Base-by-base conservation (phyloP, 2,797 vertebrate species). In the Chrysocyon brachyurus region DNA sequence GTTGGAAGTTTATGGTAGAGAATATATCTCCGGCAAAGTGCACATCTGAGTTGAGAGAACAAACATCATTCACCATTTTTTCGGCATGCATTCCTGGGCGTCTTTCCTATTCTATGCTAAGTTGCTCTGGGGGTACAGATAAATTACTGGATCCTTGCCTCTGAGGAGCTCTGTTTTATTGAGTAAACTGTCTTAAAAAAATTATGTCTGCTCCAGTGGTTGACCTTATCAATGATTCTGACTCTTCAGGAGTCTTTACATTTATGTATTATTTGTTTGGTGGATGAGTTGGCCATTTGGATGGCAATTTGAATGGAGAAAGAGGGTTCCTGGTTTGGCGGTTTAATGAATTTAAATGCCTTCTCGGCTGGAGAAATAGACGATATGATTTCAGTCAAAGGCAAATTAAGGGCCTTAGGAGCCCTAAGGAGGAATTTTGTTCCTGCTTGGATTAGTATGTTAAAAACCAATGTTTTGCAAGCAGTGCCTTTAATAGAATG, bases 171-270 rank as follows among this genome's bases (percentile, higher is more conserved):
- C 63, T 87, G 61, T 88, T 82, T 90, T 83, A 70, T 22, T 94
- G 90, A 97, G 52, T 78, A 93, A 93, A 97, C 46, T 96, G 64
- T 10, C 28, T 96, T 97, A 64, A 66, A 95, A 92, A 91, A 63
- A 87, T 64, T 63, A 95, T 90, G 33, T 6, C 86, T 89, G 16
- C 5, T 94, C 40, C 40, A 83, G 5, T 73, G 22, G 31, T 54
- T 95, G 88, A 90, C n/a, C 61, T 95, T 95, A 88, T 92, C 77
- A 90, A 78, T 88, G 66, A 92, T 5, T 56, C 68, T 14, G 15
- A 83, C 4, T 33, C 57, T 96, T 64, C 56, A 40, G 36, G 19
- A 95, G 40, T 94, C 54, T 94, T 95, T 59, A 17, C 31, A 68
- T 90, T 92, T 90, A 90, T 75, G 33, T 19, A 77, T 72, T 94